A percentile compares a stretch with the other conserved stretches of the same genome.
Evolutionary conservation across 2,797 vertebrate genomes (phyloP).

Genomic region (Poecilia gillii): DNA sequence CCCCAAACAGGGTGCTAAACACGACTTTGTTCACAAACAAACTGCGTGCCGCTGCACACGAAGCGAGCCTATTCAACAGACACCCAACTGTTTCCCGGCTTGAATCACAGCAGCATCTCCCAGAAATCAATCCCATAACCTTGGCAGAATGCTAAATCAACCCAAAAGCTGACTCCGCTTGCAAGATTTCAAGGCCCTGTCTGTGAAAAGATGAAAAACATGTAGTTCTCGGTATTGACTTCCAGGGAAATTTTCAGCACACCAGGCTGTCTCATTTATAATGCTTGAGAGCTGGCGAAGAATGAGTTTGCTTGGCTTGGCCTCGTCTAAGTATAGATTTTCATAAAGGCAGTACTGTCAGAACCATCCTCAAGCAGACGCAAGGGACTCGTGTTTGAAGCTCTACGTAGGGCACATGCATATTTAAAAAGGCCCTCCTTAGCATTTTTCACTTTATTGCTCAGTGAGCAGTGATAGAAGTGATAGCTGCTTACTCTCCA

Average conservation of each 20-base stretch:
- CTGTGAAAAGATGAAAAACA: slow-evolving; percentile 27
- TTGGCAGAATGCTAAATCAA: slow-evolving; percentile 65
- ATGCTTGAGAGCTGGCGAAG: slow-evolving; percentile 24
- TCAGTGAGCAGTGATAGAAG: slow-evolving; percentile 43
- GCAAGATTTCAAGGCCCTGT: slow-evolving; percentile 12
- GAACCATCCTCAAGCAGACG: slow-evolving; percentile 31
- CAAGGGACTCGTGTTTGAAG: slow-evolving; percentile 48
- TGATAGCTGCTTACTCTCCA: slow-evolving; percentile 37
- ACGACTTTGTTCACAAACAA: slow-evolving; percentile 66
- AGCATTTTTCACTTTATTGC: slow-evolving; percentile 49
- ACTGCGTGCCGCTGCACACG: slow-evolving; percentile 26
- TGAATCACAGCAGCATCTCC: slow-evolving; percentile 61
- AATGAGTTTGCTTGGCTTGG: slow-evolving; percentile 40
- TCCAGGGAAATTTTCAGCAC: slow-evolving; percentile 35
- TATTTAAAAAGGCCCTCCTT: slow-evolving; percentile 58
- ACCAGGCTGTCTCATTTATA: slow-evolving; percentile 35
- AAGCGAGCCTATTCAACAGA: slow-evolving; percentile 60
- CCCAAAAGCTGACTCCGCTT: slow-evolving; percentile 33
- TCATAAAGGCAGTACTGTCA: slow-evolving; percentile 51
- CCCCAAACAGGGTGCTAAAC: slow-evolving; percentile 48
- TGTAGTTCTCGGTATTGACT: slow-evolving; percentile 39
- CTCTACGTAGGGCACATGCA: slow-evolving; percentile 52
- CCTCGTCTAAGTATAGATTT: slow-evolving; percentile 57
- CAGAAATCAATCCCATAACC: slow-evolving; percentile 69
- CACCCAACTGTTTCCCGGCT: slow-evolving; percentile 51